Percentiles rank a stretch among this genome's conserved stretches.
Evolutionary conservation across 2,888 invertebrate species (phyloP).

Genomic region (Corbicula japonica): DNA sequence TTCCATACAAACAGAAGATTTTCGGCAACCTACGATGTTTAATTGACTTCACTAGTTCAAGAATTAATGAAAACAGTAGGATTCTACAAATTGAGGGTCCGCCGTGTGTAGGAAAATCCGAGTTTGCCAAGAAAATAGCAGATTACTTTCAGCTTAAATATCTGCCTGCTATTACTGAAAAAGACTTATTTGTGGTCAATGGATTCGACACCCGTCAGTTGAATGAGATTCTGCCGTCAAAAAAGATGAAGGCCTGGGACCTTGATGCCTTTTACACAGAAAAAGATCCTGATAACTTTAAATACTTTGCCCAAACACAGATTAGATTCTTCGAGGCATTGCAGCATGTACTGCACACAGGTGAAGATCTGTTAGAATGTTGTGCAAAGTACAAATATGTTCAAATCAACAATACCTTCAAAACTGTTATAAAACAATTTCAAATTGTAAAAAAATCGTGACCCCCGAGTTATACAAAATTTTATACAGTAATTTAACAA

Average conservation of each 20-base stretch:
- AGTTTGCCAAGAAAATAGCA: constrained; percentile 94
- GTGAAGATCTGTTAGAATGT: constrained; percentile 84
- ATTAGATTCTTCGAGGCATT: constrained; percentile 93
- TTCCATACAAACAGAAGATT: constrained; percentile 77
- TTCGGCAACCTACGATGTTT: constrained; percentile 81
- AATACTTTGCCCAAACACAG: constrained; percentile 88
- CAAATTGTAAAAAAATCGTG: no score
- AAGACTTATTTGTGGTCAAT: constrained; percentile 91
- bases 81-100: constrained; percentile 97
- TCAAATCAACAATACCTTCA: no score
- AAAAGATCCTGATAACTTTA: constrained; percentile 88
- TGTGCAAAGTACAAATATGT: no score
- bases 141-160: constrained; percentile 92
- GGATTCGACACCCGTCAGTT: constrained; percentile 93
- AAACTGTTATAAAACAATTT: no score
- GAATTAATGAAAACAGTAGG: constrained; percentile 93
- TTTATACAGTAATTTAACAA: no score
- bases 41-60: constrained; percentile 89
- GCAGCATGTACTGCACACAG: constrained; percentile 95
- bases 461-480: no score
- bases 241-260: constrained; percentile 91
- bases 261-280: constrained; percentile 91
- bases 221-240: constrained; percentile 90
- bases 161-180: constrained; percentile 93
- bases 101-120: constrained; percentile 93